Evolutionary conservation across 92 coral and sea anemone genomes (phyloP), one percentile per base, ranked within the genome.

Genomic region (Palythoa grandiflora): DNA sequence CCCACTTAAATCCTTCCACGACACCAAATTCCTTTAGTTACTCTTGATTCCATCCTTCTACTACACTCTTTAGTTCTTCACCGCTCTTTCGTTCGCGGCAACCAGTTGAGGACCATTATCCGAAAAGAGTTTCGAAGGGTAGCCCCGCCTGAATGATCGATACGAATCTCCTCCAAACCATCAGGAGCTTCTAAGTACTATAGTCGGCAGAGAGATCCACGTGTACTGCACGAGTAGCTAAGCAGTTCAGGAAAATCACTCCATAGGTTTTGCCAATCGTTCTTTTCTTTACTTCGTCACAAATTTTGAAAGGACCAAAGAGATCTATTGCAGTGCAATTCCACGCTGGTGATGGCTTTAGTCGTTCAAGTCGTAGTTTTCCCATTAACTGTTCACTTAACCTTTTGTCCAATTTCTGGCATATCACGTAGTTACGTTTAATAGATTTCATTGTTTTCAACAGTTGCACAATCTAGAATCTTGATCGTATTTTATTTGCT

Each of bases 241-340:
- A 28, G 28, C 28, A 28, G 28, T 28, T 28, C 28, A 28, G 28
- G 35, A 80, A 80, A 1, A 80, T 19, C 12, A 80, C 47, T 3
- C 86, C 76, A 36, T n/a, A 80, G 10, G 83, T 59, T 19, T 78
- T 78, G 1, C 83, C 61, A 13, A 35, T 14, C 6, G 83, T 19
- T 8, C 68, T 35, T 75, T 63, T 9, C 35, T 52, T 52, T 6
- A 52, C 59, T 52, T 52, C 59, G 13, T 52, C 59, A 6, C 59
- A 52, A 12, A 52, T 84, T 76, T 84, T 73, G 21, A 84, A 89
- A 0, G 89, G 92, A 28, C 92, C 89, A 75, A 89, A 89, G 3
- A 89, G 65, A 61, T 89, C 92, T 2, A 89, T 47, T 2, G 74
- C 28, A 28, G 28, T 28, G 28, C 28, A 28, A 28, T 28, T 28